phyloP scores from a whole-genome alignment of 2,888 invertebrate species.

The Anoplius nigerrimus region DNA sequence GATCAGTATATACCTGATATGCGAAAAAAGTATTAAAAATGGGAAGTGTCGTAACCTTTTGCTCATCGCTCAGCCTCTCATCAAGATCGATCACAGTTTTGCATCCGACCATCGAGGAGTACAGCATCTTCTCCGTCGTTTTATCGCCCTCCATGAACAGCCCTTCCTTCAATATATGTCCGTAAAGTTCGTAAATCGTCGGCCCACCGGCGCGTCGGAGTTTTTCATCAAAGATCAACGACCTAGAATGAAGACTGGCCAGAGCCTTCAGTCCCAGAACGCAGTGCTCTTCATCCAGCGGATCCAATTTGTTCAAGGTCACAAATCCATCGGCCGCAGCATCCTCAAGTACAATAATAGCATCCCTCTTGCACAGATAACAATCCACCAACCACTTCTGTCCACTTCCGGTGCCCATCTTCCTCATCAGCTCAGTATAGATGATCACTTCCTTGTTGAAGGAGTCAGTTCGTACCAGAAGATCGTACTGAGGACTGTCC shows the following conservation, averaged over 20 bases:
- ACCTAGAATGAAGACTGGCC: conserved; percentile 63
- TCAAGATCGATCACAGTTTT: conserved; percentile 38
- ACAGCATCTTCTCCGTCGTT: conserved; percentile 12
- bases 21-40: no score
- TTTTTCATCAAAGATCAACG: conserved; percentile 59
- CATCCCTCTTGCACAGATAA: conserved; percentile 49
- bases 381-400: conserved; percentile 51
- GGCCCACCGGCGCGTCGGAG: conserved; percentile 39
- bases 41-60: conserved; percentile 29
- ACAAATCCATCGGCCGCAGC: conserved; percentile 49
- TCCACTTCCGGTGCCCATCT: conserved; percentile 30
- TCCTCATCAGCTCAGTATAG: conserved; percentile 47
- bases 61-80: conserved; percentile 34
- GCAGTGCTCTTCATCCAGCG: conserved; percentile 61
- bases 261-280: conserved; percentile 47
- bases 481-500: conserved; percentile 40
- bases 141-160: conserved; percentile 21
- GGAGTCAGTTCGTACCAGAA: conserved; percentile 26
- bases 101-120: conserved; percentile 31
- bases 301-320: conserved; percentile 49
- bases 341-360: conserved; percentile 62
- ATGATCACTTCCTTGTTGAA: conserved; percentile 53
- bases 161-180: conserved; percentile 46
- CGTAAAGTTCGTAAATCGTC: conserved; percentile 47
- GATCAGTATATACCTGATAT: no score